A percentile compares a stretch with the other conserved stretches of the same genome.
These are phyloP conservation scores for Drosophila kambysellisi DNA, from an alignment of 2,888 invertebrate species.

Conservation along the genomic window DNA sequence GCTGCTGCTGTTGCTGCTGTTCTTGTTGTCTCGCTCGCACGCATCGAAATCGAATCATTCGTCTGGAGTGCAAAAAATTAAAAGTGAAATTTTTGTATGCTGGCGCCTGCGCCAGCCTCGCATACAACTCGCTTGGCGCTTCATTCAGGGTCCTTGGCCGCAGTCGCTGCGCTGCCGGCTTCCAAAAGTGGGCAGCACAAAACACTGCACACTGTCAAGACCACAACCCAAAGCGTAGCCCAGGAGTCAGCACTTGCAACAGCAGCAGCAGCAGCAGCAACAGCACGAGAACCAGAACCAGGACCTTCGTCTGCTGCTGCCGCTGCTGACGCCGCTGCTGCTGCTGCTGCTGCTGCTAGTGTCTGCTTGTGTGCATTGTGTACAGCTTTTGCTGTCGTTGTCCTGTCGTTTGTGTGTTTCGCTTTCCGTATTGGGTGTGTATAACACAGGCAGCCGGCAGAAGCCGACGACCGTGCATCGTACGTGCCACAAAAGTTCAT, in stretches of 20 bases:
- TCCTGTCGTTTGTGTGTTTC: slow-evolving; percentile 78
- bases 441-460: slow-evolving; percentile 65
- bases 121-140: slow-evolving; percentile 28
- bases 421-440: slow-evolving; percentile 84
- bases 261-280: slow-evolving; percentile 11
- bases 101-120: slow-evolving; percentile 71
- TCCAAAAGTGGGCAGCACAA: slow-evolving; percentile 5
- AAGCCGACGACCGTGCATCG: slow-evolving; percentile 81
- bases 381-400: slow-evolving; percentile 65
- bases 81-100: slow-evolving; percentile 84
- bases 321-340: slow-evolving; percentile 9
- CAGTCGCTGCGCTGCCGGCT: slow-evolving; percentile 69
- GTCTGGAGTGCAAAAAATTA: slow-evolving; percentile 82
- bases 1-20: slow-evolving; percentile 31
- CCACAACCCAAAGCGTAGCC: slow-evolving; percentile 67
- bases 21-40: slow-evolving; percentile 68
- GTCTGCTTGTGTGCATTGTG: slow-evolving; percentile 34
- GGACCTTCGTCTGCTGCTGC: slow-evolving; percentile 62
- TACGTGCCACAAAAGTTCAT: slow-evolving; percentile 77
- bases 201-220: slow-evolving; percentile 78
- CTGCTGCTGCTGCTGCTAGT: slow-evolving; percentile 22
- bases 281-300: slow-evolving; percentile 52
- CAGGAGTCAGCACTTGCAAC: slow-evolving; percentile 13
- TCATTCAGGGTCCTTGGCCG: slow-evolving; percentile 79
- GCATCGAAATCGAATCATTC: slow-evolving; percentile 38